Conservation (phyloP, 2,113 vertebrate species). For the Brienomyrus brachyistius region DNA sequence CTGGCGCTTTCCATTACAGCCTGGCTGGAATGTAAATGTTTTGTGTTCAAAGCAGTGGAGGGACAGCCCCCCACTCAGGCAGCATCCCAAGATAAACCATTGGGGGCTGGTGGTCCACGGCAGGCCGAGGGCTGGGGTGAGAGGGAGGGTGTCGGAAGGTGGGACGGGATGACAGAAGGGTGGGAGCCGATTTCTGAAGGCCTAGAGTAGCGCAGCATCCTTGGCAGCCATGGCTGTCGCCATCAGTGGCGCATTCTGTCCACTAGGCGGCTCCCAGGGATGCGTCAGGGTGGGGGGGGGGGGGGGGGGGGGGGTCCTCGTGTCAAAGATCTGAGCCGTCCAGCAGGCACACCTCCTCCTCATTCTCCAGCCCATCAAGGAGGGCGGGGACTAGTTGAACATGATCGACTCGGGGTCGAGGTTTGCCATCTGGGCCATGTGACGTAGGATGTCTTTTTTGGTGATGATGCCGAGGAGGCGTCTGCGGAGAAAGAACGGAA, state of each 20-base stretch:
- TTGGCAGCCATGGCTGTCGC: neutral
- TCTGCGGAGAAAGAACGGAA: constrained; percentile 60
- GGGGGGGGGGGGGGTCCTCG: constrained; percentile 3
- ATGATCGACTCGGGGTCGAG: constrained; percentile 97
- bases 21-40: constrained; percentile 32
- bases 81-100: neutral
- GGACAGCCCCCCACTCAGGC: neutral
- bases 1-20: constrained; percentile 28
- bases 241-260: neutral
- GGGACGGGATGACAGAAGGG: neutral
- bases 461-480: constrained; percentile 99
- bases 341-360: constrained; percentile 78
- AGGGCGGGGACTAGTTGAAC: constrained; percentile 89
- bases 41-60: constrained; percentile 21
- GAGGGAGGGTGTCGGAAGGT: neutral
- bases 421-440: constrained; percentile 99
- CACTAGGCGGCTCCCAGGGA: neutral
- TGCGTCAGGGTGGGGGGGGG: neutral
- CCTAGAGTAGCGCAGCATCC: neutral
- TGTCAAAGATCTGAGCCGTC: constrained; percentile 79
- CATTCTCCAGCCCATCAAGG: constrained; percentile 62
- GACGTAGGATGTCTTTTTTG: constrained; percentile 99
- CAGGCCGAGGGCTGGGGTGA: neutral
- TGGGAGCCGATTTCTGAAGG: neutral
- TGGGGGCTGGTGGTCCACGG: neutral